Percentiles rank a stretch among this genome's conserved stretches.
Evolutionary conservation across 1,140 invertebrate species (phyloP).

Genomic region (Eurosta solidaginis): DNA sequence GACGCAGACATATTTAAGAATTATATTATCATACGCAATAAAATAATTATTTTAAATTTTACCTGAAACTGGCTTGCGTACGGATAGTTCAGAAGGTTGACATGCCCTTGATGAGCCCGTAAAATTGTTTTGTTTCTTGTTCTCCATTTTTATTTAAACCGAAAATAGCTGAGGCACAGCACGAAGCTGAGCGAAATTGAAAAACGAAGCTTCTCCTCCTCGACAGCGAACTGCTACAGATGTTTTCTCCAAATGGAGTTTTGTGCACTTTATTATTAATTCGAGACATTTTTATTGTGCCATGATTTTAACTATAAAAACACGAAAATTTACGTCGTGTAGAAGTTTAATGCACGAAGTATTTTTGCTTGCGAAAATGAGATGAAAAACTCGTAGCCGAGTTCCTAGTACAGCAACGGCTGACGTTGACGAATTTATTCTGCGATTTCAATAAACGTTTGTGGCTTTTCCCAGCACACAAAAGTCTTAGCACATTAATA

Average conservation of each 20-base stretch:
- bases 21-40: neutral
- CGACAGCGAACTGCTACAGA: slow-evolving; percentile 5
- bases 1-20: neutral
- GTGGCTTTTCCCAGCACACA: neutral
- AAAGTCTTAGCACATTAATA: neutral
- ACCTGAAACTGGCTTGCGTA: slow-evolving; percentile 51
- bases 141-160: slow-evolving; percentile 36
- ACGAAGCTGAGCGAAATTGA: slow-evolving; percentile 35
- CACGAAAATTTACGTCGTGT: slow-evolving; percentile 34
- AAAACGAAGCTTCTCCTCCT: slow-evolving; percentile 44
- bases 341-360: neutral
- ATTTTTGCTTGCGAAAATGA: slow-evolving; percentile 3
- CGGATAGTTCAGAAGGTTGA: slow-evolving; percentile 45
- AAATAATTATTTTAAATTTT: neutral
- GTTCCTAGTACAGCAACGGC: neutral
- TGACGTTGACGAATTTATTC: neutral
- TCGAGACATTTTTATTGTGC: slow-evolving; percentile 75
- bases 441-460: neutral
- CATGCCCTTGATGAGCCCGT: slow-evolving; percentile 42
- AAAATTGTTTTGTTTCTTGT: slow-evolving; percentile 50
- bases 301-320: slow-evolving; percentile 65
- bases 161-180: slow-evolving; percentile 25
- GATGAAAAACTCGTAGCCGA: slow-evolving; percentile 18
- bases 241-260: slow-evolving; percentile 72
- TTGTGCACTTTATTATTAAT: slow-evolving; percentile 63